Evolutionary conservation across 1,140 invertebrate species (phyloP).

Genomic region (Antheraea pernyi): DNA sequence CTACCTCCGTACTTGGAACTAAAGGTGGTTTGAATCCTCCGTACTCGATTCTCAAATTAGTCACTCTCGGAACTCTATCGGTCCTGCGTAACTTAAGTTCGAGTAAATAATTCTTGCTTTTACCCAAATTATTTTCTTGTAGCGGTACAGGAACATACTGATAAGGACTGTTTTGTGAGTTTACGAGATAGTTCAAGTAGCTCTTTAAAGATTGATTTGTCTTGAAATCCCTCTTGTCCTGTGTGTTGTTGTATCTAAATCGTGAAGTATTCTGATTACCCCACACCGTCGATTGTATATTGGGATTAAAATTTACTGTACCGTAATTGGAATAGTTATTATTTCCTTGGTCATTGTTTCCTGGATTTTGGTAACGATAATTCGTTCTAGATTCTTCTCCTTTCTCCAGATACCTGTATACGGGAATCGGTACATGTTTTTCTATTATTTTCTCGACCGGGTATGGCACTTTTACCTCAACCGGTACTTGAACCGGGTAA

Average conservation of each 20-base stretch:
- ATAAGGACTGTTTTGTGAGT: slow-evolving; percentile 20
- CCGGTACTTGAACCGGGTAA: slow-evolving; percentile 78
- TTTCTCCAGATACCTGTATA: slow-evolving; percentile 42
- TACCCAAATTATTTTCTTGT: slow-evolving; percentile 36
- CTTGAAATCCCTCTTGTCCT: slow-evolving; percentile 21
- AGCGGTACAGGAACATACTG: slow-evolving; percentile 51
- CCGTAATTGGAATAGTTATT: slow-evolving; percentile 10
- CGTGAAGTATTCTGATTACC: slow-evolving; percentile 58
- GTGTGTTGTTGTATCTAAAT: slow-evolving; percentile 48
- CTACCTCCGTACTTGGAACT: slow-evolving; percentile 89
- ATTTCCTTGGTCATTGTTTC: neutral
- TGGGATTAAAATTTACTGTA: slow-evolving; percentile 35
- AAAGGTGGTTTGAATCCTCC: slow-evolving; percentile 90
- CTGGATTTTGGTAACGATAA: slow-evolving; percentile 18
- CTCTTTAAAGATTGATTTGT: slow-evolving; percentile 22
- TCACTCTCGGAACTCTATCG: slow-evolving; percentile 78
- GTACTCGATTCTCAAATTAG: slow-evolving; percentile 86
- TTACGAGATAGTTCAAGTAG: slow-evolving; percentile 37
- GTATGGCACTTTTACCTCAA: slow-evolving; percentile 77
- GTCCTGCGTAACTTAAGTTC: slow-evolving; percentile 62
- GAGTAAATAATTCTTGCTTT: slow-evolving; percentile 45
- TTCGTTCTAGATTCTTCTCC: slow-evolving; percentile 9
- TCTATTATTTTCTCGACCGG: slow-evolving; percentile 72
- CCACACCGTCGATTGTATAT: slow-evolving; percentile 47
- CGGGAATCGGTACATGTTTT: slow-evolving; percentile 58